These are phyloP conservation scores for Pararge aegeria DNA, from an alignment of 1,140 invertebrate species.

Conservation along the genomic window DNA sequence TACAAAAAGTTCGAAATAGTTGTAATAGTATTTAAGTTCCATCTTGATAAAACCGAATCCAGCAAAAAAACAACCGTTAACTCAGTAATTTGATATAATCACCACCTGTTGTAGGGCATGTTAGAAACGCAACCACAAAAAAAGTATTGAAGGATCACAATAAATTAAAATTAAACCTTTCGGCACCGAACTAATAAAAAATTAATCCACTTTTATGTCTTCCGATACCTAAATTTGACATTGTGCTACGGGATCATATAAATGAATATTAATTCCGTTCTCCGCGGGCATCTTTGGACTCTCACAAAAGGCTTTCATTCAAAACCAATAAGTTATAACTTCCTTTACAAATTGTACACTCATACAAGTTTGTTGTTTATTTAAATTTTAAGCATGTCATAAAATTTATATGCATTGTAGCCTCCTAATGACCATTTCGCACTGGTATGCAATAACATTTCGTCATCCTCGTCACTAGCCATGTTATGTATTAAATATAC, in stretches of 20 bases:
- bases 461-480: not conserved
- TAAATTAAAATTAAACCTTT: slow-evolving; percentile 55
- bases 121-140: slow-evolving; percentile 49
- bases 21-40: not conserved
- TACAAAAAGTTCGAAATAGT: not conserved
- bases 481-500: not conserved
- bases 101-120: slow-evolving; percentile 48
- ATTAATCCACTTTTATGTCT: slow-evolving; percentile 44
- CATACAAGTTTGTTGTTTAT: not conserved
- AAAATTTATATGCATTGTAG: not conserved
- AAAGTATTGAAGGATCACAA: slow-evolving; percentile 45
- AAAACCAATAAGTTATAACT: slow-evolving; percentile 1
- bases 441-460: slow-evolving; percentile 1
- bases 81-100: slow-evolving; percentile 58
- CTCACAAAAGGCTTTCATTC: not conserved
- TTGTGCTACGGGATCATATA: not conserved
- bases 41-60: slow-evolving; percentile 3
- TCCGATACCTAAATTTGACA: slow-evolving; percentile 3
- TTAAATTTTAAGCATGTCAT: not conserved
- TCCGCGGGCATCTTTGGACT: not conserved
- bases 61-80: slow-evolving; percentile 15
- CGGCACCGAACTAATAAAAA: slow-evolving; percentile 34
- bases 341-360: not conserved
- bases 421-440: slow-evolving; percentile 3
- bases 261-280: not conserved